Conservation (phyloP, 2,888 invertebrate genomes). For the Elgonia sp. region DNA sequence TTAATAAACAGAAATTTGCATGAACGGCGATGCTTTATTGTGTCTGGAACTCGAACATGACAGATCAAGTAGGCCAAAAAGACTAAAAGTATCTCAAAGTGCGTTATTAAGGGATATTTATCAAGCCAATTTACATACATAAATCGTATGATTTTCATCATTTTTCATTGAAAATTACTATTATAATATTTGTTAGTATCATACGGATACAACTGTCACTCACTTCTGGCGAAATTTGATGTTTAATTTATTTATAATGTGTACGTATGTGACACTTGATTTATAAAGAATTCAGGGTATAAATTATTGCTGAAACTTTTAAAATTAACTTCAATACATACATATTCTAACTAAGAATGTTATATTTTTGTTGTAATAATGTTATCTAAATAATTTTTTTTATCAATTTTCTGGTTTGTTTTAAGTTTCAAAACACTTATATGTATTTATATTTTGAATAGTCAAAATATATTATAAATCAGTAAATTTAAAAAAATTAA, state of each 20-base stretch:
- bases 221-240: background rate
- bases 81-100: background rate
- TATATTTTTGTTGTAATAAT: no score
- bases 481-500: no score
- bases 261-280: background rate
- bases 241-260: background rate
- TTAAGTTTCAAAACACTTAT: no score
- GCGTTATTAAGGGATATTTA: background rate
- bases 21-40: constrained; percentile 12
- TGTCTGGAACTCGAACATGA: constrained; percentile 32
- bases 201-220: background rate
- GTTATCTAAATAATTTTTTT: no score
- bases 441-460: no score
- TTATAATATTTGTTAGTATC: background rate
- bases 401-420: no score
- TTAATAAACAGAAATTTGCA: constrained; percentile 49
- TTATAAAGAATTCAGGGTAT: background rate
- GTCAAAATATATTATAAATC: no score
- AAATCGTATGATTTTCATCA: background rate
- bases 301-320: constrained; percentile 16
- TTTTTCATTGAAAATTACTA: constrained; percentile 2
- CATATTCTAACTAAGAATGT: no score
- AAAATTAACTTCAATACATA: no score
- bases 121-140: background rate
- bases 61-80: constrained; percentile 1